Evolutionary conservation across 2,888 invertebrate genomes (phyloP).

Genomic region (Entomobrya multifasciata): DNA sequence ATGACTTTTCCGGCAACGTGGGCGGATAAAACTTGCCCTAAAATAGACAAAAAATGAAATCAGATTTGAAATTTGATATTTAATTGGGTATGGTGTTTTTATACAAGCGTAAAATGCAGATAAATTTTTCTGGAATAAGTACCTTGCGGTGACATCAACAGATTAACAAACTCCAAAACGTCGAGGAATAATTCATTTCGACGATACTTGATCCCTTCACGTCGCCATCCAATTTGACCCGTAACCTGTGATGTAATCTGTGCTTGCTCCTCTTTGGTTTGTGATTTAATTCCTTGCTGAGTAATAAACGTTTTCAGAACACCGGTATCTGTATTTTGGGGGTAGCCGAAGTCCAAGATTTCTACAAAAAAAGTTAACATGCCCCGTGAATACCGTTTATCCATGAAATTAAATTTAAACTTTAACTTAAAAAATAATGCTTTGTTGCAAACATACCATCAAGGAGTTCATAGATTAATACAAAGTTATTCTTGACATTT

Average conservation of each 20-base stretch:
- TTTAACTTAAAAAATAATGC: too few relatives aligned
- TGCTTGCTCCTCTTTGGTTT: constrained; percentile 99
- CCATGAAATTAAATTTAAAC: too few relatives aligned
- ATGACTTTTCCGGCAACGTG: constrained; percentile 99
- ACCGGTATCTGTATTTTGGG: constrained; percentile 99
- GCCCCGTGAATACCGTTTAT: too few relatives aligned
- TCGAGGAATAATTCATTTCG: constrained; percentile 99
- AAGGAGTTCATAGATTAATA: constrained; percentile 98
- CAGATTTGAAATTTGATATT: too few relatives aligned
- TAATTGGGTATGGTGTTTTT: too few relatives aligned
- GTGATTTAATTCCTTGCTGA: constrained; percentile 99
- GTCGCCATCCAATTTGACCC: constrained; percentile 99
- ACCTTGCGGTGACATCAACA: constrained; percentile 99
- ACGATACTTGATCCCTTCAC: constrained; percentile 99
- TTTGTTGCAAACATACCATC: constrained; percentile 87
- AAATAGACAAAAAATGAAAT: too few relatives aligned
- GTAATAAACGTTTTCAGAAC: constrained; percentile 99
- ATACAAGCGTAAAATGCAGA: not conserved
- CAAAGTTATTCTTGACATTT: constrained; percentile 99
- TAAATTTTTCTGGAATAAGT: constrained; percentile 66
- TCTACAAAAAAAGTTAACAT: constrained; percentile 96
- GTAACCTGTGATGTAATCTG: constrained; percentile 99
- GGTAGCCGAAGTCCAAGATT: constrained; percentile 99
- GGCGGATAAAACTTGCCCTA: constrained; percentile 97
- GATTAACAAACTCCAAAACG: constrained; percentile 98